Conservation (phyloP, 1,140 invertebrate species). For the Anastatus disparis region DNA sequence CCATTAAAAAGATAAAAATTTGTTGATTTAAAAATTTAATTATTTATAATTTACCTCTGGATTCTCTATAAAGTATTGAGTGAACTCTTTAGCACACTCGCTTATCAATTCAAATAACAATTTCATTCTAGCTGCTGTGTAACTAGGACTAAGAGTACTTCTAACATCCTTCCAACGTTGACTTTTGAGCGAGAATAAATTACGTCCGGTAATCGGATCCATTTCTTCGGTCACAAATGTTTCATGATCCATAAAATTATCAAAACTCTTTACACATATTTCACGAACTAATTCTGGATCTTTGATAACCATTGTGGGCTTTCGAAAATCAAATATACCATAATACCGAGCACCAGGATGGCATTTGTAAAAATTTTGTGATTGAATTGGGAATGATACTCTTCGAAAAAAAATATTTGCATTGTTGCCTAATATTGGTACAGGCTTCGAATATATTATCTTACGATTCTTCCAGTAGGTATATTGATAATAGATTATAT, state of each 20-base stretch:
- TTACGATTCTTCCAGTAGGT: constrained; percentile 49
- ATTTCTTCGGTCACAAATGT: constrained; percentile 52
- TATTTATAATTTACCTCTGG: constrained; percentile 39
- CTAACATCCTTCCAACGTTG: constrained; percentile 60
- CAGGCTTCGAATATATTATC: constrained; percentile 43
- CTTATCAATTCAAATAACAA: constrained; percentile 54
- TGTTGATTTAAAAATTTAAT: too few species aligned
- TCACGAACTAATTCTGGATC: constrained; percentile 63
- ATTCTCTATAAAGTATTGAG: constrained; percentile 50
- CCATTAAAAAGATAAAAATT: too few species aligned
- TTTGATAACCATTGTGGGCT: constrained; percentile 54
- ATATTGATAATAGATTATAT: constrained; percentile 6
- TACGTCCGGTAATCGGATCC: constrained; percentile 54
- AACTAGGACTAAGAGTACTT: constrained; percentile 58
- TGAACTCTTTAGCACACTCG: constrained; percentile 52
- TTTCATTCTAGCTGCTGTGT: constrained; percentile 62
- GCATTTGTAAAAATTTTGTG: constrained; percentile 34
- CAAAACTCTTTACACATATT: constrained; percentile 64
- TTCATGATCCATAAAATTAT: constrained; percentile 58
- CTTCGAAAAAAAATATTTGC: constrained; percentile 26
- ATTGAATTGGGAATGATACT: constrained; percentile 30
- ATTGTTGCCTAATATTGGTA: constrained; percentile 47
- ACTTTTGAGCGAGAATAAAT: constrained; percentile 54
- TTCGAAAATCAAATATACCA: constrained; percentile 41
- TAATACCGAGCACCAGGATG: constrained; percentile 46